Evolutionary conservation across 2,888 invertebrate species (phyloP).

Genomic region (Sepioteuthis lessoniana): DNA sequence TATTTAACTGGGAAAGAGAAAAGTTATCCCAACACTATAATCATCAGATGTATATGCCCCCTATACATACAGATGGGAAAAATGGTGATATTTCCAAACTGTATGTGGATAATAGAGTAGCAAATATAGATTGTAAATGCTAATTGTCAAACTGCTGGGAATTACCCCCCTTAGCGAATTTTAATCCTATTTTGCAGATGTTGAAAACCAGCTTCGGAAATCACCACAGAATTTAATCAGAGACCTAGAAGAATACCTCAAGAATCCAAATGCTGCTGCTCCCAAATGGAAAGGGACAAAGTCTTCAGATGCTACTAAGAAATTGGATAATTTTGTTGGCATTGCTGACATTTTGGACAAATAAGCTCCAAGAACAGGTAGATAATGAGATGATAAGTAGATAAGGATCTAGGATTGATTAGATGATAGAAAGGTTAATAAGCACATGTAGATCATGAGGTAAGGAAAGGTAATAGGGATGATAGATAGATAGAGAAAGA

Average conservation of each 20-base stretch:
- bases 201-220: conserved; percentile 70
- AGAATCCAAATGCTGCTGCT: conserved; percentile 53
- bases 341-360: conserved; percentile 14
- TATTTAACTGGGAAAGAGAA: no score
- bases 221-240: conserved; percentile 60
- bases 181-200: conserved; percentile 65
- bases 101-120: neutral
- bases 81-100: neutral
- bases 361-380: neutral
- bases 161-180: neutral
- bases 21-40: no score
- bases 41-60: no score
- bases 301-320: neutral
- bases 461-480: no score
- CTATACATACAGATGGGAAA: no score
- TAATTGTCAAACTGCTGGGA: neutral
- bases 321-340: neutral
- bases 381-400: no score
- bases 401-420: no score
- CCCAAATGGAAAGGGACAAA: conserved; percentile 50
- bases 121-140: no score
- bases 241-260: conserved; percentile 61
- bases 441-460: no score
- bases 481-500: no score
- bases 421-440: no score